Base-by-base conservation (phyloP, 2,113 vertebrate genomes). In the Megalops atlanticus region DNA sequence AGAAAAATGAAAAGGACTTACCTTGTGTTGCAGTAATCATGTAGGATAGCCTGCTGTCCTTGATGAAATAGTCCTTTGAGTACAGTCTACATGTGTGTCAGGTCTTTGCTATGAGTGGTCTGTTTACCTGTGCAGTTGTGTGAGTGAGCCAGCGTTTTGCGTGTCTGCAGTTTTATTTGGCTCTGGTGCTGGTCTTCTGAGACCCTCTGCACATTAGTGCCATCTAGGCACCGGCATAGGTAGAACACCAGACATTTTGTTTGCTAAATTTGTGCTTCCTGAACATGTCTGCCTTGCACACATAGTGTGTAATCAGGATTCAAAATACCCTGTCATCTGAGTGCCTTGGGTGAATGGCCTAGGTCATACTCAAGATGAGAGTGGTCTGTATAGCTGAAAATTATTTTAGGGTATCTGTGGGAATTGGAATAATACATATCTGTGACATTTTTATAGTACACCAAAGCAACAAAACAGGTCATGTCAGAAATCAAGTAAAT, bases 151-250 rank as follows among this genome's bases (percentile, higher is more conserved):
- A 47, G 78, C 45, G 71, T 71, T 75, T 80, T 77, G 39, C 27
- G 70, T 82, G 76, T 64, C 80, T 77, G 80, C 74, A 45, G 73
- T 72, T 86, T 85, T 86, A 79, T 83, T 80, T 39, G 11, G 27
- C 35, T 27, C 79, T 18, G 78, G 76, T 77, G 71, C 76, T 58
- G 31, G 27, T n/a, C 21, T n/a, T 16, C 12, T 27, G 21, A 47
- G 41, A 82, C 52, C 27, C 43, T 76, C 72, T 82, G 84, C 85
- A 85, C 78, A 84, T 70, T 80, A 86, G 82, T 79, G 77, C 85
- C 87, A 85, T 83, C 87, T 86, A 88, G 82, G 58, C 78, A 78
- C 78, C 76, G 16, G 33, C 47, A 12, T n/a, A 18, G 72, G 36
- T 58, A 74, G 33, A 43, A 73, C 77, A 80, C 45, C n/a, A 78